Evolutionary conservation across 2,888 invertebrate genomes (phyloP), one percentile per base, ranked within the genome.

Genomic region (Micoletzkya japonica): DNA sequence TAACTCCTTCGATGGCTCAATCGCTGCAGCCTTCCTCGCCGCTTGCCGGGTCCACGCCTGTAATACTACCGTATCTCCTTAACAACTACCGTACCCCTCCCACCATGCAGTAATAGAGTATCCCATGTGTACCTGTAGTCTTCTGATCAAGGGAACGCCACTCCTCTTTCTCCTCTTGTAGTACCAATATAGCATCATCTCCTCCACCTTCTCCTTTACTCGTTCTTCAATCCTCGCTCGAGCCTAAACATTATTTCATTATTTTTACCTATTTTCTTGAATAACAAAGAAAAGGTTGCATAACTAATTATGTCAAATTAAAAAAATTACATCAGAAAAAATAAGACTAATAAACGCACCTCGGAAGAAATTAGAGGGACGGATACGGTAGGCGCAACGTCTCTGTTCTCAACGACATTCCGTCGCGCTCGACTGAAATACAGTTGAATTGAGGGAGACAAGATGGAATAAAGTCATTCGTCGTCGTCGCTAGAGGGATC

Each of bases 181-280:
- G 3, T 94, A 96, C 98, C 98, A 98, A 86, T 96, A 98, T 0
- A 94, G 93, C 70, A 96, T 91, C 20, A 98, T 88, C 2, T 94
- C 89, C 85, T 92, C 92, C 81, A 96, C 32, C 17, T 71, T 72
- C 28, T 76, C 63, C 17, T 71, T 61, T 0, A 70, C 72, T 24
- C 64, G 66, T 4, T 66, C 52, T 20, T 36, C 59, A 20, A 82
- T 78, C 49, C 67, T 54, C 10, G 72, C 37, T 20, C n/a, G 39
- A 14, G 64, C 64, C 64, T 66, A n/a, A 17, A n/a, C n/a, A n/a
- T n/a, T n/a, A n/a, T n/a, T n/a, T n/a, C n/a, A n/a, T n/a, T n/a
- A n/a, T n/a, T n/a, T n/a, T n/a, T n/a, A n/a, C n/a, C n/a, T n/a
- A n/a, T n/a, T n/a, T n/a, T n/a, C n/a, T n/a, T n/a, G n/a, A n/a